Evolutionary conservation across 2,797 vertebrate species (phyloP), one percentile per base, ranked within the genome.

Genomic region (Alauda arvensis): DNA sequence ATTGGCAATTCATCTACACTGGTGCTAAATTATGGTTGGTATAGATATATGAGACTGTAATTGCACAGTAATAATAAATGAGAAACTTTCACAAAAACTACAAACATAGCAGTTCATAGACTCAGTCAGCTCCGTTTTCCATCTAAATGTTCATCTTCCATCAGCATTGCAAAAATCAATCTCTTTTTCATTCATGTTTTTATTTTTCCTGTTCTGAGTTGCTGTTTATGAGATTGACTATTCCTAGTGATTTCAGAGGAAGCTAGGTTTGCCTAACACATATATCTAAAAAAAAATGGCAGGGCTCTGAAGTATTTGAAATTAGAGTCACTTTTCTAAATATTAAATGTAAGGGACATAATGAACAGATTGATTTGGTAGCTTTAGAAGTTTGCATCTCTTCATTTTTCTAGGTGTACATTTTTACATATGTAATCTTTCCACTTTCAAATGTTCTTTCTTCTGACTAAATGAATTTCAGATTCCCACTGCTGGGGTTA

Each of bases 51-150:
- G 48, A 83, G 56, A 48, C 40, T 67, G 63, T 80, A 94, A 91
- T 83, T 93, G 87, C 70, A 76, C 18, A 48, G 67, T 60, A 91
- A 69, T 91, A 94, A 89, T 76, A 89, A 80, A 93, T 81, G 53
- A 83, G 67, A 91, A 87, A 85, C 20, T 91, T 94, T 60, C 55
- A 77, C 71, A 66, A 93, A 83, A 82, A 34, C 46, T 81, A 87
- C 45, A 23, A 43, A 34, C 53, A 34, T 80, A 85, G 85, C 52
- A 66, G 69, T 85, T 82, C 72, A 39, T 29, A 77, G 40, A 46
- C 37, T 88, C 53, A 46, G 65, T 48, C 31, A 14, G 23, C 53
- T 90, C 56, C 0, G 0, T 68, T 90, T 78, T 74, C 61, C 24
- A 78, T 77, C 25, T 83, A 89, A 92, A 89, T 69, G 48, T 76